Evolutionary conservation across 2,113 vertebrate species (phyloP), one percentile per base, ranked within the genome.

Genomic region (Uropsilus gracilis): DNA sequence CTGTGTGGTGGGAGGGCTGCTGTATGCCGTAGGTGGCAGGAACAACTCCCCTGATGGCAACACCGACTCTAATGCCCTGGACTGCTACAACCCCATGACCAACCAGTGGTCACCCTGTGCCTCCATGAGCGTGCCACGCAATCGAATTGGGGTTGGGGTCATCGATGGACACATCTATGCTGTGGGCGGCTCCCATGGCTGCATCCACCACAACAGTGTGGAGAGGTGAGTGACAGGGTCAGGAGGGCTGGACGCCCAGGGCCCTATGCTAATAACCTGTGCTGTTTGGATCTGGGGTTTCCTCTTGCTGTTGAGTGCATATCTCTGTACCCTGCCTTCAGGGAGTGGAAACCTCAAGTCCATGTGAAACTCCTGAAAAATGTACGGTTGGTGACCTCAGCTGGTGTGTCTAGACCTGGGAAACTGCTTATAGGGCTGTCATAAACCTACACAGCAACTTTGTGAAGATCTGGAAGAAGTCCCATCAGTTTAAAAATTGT

Each of bases 81-180:
- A 99, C 81, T 99, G 99, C 86, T 99, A 99, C 97, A 99, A 99
- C 91, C 99, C 99, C 53, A 99, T 99, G 98, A 99, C 99, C 97
- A 99, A 99, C 97, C 98, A 98, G 86, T 99, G 99, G 99, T 98
- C 99, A 0, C 99, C 99, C 1, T 99, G 99, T 2, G 98, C 99
- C 0, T 97, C 99, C 16, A 99, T 99, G 99, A 99, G 99, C 1
- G 99, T 99, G 1, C 99, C 99, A 0, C 98, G 99, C 4, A 99
- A 99, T 97, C 98, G 99, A 12, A 99, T 99, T 1, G 99, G 99
- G 0, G 98, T 99, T 0, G 99, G 99, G 0, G 99, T 99, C 89
- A 99, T 99, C 9, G 99, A 99, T 3, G 98, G 99, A 9, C 98
- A 99, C 97, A 99, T 99, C 92, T 99, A 99, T 14, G 99, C 99